phyloP scores from a whole-genome alignment of 2,888 invertebrate genomes.

The Bugulina stolonifera region DNA sequence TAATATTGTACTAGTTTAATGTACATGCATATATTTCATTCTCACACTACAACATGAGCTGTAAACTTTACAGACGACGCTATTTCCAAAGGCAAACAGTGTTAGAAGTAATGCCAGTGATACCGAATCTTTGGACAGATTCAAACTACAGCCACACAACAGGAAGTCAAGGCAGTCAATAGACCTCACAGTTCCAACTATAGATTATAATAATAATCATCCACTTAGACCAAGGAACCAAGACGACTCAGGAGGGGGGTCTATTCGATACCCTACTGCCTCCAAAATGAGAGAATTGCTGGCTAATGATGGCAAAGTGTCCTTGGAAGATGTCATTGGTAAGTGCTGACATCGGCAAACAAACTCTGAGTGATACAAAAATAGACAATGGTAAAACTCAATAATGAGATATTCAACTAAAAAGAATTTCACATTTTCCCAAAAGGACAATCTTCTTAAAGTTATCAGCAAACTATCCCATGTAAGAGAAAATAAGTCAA shows the following conservation, averaged over 20 bases:
- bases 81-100: neutral
- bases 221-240: neutral
- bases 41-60: too few species aligned
- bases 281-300: constrained; percentile 24
- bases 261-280: constrained; percentile 8
- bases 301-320: neutral
- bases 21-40: too few species aligned
- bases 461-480: too few species aligned
- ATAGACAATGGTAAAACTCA: constrained; percentile 3
- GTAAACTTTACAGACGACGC: neutral
- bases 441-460: too few species aligned
- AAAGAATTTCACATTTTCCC: too few species aligned
- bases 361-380: too few species aligned
- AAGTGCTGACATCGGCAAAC: too few species aligned
- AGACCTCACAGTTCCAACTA: neutral
- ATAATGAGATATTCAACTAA: neutral
- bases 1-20: too few species aligned
- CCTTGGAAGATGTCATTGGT: neutral
- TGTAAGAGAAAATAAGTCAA: too few species aligned
- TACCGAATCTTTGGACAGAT: neutral
- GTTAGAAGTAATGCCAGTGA: constrained; percentile 3
- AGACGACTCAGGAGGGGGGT: neutral
- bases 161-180: neutral
- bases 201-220: constrained; percentile 10
- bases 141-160: neutral